Evolutionary conservation across 1,140 invertebrate genomes (phyloP).

Genomic region (Ostrea denselamellosa): DNA sequence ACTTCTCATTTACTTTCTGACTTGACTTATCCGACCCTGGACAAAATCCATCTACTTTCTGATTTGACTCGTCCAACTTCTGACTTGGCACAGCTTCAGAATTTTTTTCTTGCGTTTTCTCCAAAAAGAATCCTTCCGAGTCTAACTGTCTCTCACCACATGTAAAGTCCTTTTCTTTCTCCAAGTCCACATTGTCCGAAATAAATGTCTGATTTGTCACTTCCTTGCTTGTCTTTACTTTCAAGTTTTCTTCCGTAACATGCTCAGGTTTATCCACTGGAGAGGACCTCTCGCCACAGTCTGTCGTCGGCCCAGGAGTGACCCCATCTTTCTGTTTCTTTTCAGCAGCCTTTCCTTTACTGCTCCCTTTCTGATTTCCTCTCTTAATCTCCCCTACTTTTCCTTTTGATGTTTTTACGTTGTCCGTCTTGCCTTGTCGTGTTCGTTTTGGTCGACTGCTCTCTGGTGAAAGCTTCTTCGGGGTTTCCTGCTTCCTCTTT

Average conservation of each 20-base stretch:
- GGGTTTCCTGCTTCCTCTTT: slow-evolving; percentile 64
- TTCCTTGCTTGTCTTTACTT: neutral
- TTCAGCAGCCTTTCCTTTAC: neutral
- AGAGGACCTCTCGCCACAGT: neutral
- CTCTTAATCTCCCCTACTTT: neutral
- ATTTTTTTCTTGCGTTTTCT: neutral
- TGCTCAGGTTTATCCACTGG: neutral
- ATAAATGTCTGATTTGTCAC: neutral
- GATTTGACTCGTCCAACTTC: neutral
- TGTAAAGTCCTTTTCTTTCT: neutral
- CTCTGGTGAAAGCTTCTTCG: slow-evolving; percentile 60
- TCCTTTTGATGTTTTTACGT: neutral
- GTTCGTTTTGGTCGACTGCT: slow-evolving; percentile 49
- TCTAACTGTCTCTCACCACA: neutral
- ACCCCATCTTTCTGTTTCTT: neutral
- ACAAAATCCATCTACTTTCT: neutral
- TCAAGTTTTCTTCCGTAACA: slow-evolving; percentile 6
- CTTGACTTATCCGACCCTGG: neutral
- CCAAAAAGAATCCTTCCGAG: neutral
- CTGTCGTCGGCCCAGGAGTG: neutral
- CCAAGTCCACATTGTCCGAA: neutral
- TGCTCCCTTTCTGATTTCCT: neutral
- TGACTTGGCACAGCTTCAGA: neutral
- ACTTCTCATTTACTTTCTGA: neutral
- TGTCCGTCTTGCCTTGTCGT: neutral